Percentiles rank a stretch among this genome's conserved stretches.
phyloP scores from a whole-genome alignment of 92 coral and sea anemone genomes.

The Parazoanthus atlanticus region DNA sequence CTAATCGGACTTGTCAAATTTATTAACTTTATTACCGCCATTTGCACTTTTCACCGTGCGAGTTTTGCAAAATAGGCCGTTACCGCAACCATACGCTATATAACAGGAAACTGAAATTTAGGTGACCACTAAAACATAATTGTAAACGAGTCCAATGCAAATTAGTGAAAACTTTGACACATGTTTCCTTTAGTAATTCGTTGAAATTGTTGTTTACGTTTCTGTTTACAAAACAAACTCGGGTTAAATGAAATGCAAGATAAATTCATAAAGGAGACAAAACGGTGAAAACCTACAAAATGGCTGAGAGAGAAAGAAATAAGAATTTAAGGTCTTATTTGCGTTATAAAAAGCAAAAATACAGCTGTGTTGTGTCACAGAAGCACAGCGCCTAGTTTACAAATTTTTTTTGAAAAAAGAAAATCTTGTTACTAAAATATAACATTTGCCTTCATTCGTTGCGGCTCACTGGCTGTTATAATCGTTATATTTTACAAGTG shows the following conservation, averaged over 20 bases:
- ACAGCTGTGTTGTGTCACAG: neutral
- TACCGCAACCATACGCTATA: neutral
- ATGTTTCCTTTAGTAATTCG: conserved; percentile 24
- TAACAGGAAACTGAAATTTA: neutral
- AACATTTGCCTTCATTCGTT: neutral
- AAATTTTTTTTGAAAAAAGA: neutral
- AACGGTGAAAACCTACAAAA: too few species aligned
- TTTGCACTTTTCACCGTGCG: conserved; percentile 13
- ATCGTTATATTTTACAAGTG: neutral
- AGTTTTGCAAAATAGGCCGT: neutral
- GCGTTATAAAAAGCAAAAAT: neutral
- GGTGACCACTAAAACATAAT: neutral
- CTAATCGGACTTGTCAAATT: conserved; percentile 22
- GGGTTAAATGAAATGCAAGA: conserved; percentile 8
- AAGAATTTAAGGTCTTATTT: too few species aligned
- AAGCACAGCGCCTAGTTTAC: neutral
- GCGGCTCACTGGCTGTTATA: neutral
- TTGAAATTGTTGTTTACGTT: neutral
- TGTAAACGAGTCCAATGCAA: neutral
- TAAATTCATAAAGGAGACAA: neutral
- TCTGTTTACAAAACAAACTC: conserved; percentile 31
- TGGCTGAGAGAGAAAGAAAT: neutral
- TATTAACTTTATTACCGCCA: conserved; percentile 21
- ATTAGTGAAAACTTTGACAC: neutral
- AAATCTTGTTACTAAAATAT: neutral